phyloP scores from a whole-genome alignment of 2,888 invertebrate genomes.

The Syrphus vitripennis region DNA sequence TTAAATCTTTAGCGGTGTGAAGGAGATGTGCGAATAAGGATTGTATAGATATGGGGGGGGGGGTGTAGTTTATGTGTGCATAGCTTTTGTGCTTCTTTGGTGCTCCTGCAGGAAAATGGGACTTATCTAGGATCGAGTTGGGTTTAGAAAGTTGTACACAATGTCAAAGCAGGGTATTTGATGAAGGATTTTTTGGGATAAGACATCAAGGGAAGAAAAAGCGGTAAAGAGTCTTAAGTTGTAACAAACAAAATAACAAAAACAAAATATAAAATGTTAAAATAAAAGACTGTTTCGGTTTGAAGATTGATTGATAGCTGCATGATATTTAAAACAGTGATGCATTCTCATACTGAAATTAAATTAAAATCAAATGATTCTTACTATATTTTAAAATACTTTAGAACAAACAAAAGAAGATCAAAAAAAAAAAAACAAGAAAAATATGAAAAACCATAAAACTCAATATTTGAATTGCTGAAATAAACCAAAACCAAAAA shows the following conservation, averaged over 20 bases:
- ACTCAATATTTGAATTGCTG: too few species aligned
- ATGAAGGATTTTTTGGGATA: constrained; percentile 26
- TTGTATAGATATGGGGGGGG: too few species aligned
- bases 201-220: not conserved
- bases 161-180: constrained; percentile 61
- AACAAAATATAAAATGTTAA: not conserved
- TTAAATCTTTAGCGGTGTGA: constrained; percentile 22
- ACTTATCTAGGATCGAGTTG: constrained; percentile 66
- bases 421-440: too few species aligned
- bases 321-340: constrained; percentile 51
- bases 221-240: not conserved
- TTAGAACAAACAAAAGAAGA: too few species aligned
- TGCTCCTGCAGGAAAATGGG: constrained; percentile 33
- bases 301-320: constrained; percentile 70
- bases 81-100: constrained; percentile 51
- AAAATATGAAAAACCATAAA: too few species aligned
- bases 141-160: constrained; percentile 68
- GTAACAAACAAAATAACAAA: not conserved
- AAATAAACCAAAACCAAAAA: too few species aligned
- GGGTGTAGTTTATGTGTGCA: constrained; percentile 34
- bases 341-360: not conserved
- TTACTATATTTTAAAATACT: too few species aligned
- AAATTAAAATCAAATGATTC: not conserved
- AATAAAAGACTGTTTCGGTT: constrained; percentile 37
- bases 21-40: not conserved